Conservation (phyloP, 1,140 invertebrate species). For the Bacillus rossius region DNA sequence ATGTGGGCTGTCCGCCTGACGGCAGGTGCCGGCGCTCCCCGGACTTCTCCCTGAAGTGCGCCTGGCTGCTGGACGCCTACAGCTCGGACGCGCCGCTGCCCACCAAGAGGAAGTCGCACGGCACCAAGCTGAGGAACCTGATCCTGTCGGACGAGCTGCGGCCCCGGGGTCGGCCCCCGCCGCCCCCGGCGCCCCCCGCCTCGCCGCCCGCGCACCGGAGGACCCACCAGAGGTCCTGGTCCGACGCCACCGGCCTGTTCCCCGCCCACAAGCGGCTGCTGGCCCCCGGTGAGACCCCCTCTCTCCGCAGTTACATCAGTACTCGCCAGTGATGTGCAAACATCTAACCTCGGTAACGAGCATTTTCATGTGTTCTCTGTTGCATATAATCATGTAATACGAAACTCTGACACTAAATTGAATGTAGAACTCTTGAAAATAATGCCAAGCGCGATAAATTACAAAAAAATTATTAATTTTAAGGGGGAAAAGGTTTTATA, state of each 20-base stretch:
- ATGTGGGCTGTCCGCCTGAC: too few relatives aligned
- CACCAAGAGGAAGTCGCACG: constrained; percentile 77
- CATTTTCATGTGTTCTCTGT: too few relatives aligned
- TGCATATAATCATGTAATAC: too few relatives aligned
- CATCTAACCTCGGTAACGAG: too few relatives aligned
- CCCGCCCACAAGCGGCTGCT: constrained; percentile 31
- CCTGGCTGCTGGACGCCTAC: constrained; percentile 94
- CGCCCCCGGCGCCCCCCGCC: constrained; percentile 34
- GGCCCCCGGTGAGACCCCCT: constrained; percentile 14
- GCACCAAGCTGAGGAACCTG: constrained; percentile 79
- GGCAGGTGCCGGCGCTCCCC: constrained; percentile 85
- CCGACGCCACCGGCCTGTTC: constrained; percentile 75
- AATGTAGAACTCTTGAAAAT: too few relatives aligned
- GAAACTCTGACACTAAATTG: too few relatives aligned
- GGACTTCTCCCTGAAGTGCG: constrained; percentile 92
- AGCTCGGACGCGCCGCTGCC: constrained; percentile 63
- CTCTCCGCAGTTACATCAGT: too few relatives aligned
- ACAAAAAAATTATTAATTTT: too few relatives aligned
- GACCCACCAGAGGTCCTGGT: constrained; percentile 83
- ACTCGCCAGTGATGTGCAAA: too few relatives aligned
- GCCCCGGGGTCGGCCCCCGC: constrained; percentile 29
- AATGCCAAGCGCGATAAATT: too few relatives aligned
- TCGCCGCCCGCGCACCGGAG: constrained; percentile 41
- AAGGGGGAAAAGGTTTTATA: too few relatives aligned
- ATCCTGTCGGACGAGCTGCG: constrained; percentile 84